phyloP scores from a whole-genome alignment of 2,888 invertebrate genomes.

The Ophraella communa region DNA sequence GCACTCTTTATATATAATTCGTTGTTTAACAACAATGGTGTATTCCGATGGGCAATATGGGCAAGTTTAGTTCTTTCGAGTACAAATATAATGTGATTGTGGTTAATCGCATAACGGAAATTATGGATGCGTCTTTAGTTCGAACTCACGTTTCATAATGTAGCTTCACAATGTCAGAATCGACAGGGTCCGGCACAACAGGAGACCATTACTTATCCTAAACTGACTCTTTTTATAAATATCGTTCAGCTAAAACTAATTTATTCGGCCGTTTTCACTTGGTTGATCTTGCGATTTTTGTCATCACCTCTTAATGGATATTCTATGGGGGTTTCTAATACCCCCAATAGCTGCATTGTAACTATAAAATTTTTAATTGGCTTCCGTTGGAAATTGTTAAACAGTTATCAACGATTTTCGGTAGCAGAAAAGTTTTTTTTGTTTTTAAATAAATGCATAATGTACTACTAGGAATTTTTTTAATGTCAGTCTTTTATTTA shows the following conservation, averaged over 20 bases:
- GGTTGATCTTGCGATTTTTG: slow-evolving; percentile 43
- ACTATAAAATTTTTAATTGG: slow-evolving; percentile 8
- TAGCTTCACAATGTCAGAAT: slow-evolving; percentile 38
- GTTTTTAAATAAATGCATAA: too few relatives aligned
- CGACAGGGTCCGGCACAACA: slow-evolving; percentile 50
- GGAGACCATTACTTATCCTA: slow-evolving; percentile 60
- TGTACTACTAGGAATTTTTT: too few relatives aligned
- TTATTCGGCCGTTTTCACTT: slow-evolving; percentile 52
- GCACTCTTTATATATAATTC: slow-evolving; percentile 42
- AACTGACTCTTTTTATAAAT: slow-evolving; percentile 58
- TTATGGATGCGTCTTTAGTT: slow-evolving; percentile 57
- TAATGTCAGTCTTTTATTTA: too few relatives aligned
- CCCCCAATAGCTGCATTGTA: slow-evolving; percentile 8
- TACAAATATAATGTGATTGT: slow-evolving; percentile 58
- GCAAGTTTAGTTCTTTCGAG: slow-evolving; percentile 39
- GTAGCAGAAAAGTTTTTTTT: background rate
- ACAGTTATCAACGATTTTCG: background rate
- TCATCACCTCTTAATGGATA: slow-evolving; percentile 44
- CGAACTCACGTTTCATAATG: slow-evolving; percentile 44
- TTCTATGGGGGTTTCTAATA: slow-evolving; percentile 15
- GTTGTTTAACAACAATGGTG: slow-evolving; percentile 47
- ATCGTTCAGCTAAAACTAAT: slow-evolving; percentile 57
- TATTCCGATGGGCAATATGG: slow-evolving; percentile 41
- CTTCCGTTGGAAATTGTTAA: slow-evolving; percentile 1
- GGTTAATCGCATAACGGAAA: slow-evolving; percentile 60